phyloP scores from a whole-genome alignment of 2,113 vertebrate species.

The Plotosus lineatus region DNA sequence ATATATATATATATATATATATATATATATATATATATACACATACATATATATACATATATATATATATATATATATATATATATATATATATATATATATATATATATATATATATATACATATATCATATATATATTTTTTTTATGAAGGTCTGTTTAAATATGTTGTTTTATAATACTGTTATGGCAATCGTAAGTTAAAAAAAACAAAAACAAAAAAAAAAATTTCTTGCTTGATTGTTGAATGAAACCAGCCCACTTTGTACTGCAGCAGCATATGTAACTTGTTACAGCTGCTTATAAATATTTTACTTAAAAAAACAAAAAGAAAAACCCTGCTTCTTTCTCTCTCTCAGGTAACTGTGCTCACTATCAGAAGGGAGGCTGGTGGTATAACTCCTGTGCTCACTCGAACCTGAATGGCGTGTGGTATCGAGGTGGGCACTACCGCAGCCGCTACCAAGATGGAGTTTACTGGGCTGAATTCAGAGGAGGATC shows the following conservation, averaged over 20 bases:
- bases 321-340: not conserved
- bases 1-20: no score
- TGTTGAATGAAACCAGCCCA: not conserved
- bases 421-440: constrained; percentile 98
- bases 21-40: no score
- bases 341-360: constrained; percentile 68
- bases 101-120: no score
- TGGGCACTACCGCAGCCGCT: constrained; percentile 94
- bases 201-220: no score
- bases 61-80: no score
- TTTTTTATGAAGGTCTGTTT: no score
- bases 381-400: constrained; percentile 98
- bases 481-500: constrained; percentile 96
- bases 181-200: no score
- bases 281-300: not conserved
- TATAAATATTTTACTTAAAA: not conserved
- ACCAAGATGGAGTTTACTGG: constrained; percentile 98
- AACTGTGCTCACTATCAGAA: constrained; percentile 98
- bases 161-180: no score
- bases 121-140: no score
- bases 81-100: no score
- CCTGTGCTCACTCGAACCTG: constrained; percentile 95
- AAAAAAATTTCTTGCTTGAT: no score
- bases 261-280: not conserved
- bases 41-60: no score